A percentile compares a stretch with the other conserved stretches of the same genome.
These are phyloP conservation scores for Oophaga sylvatica DNA, from an alignment of 2,797 vertebrate species.

Conservation along the genomic window DNA sequence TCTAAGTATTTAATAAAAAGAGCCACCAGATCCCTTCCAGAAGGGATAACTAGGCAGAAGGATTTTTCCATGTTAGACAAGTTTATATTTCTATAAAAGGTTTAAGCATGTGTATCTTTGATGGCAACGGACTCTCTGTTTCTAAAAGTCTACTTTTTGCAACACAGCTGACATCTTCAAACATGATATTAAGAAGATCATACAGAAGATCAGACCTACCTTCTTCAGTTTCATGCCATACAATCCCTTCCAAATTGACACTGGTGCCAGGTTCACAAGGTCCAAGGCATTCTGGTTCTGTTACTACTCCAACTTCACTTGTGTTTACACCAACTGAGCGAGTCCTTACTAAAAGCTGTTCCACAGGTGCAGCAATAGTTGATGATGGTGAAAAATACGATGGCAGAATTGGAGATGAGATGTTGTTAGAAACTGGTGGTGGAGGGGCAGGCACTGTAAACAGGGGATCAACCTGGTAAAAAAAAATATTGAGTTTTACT, in stretches of 20 bases:
- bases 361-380: constrained; percentile 82
- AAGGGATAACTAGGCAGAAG: too few species aligned
- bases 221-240: constrained; percentile 99
- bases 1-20: too few species aligned
- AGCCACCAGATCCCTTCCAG: too few species aligned
- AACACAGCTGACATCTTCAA: background rate
- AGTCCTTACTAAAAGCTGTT: constrained; percentile 89
- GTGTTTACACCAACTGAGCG: constrained; percentile 96
- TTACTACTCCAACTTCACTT: constrained; percentile 85
- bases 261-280: constrained; percentile 97
- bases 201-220: constrained; percentile 73
- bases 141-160: too few species aligned
- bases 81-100: too few species aligned
- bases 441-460: constrained; percentile 88
- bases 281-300: constrained; percentile 88
- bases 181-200: background rate
- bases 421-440: constrained; percentile 79
- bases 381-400: constrained; percentile 83
- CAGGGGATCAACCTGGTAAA: constrained; percentile 88
- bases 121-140: too few species aligned
- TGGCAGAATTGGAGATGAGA: constrained; percentile 80
- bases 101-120: too few species aligned
- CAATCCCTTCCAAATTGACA: constrained; percentile 97
- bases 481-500: constrained; percentile 67
- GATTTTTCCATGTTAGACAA: too few species aligned